phyloP scores from a whole-genome alignment of 2,888 invertebrate species.

The Oligia fasciuncula region DNA sequence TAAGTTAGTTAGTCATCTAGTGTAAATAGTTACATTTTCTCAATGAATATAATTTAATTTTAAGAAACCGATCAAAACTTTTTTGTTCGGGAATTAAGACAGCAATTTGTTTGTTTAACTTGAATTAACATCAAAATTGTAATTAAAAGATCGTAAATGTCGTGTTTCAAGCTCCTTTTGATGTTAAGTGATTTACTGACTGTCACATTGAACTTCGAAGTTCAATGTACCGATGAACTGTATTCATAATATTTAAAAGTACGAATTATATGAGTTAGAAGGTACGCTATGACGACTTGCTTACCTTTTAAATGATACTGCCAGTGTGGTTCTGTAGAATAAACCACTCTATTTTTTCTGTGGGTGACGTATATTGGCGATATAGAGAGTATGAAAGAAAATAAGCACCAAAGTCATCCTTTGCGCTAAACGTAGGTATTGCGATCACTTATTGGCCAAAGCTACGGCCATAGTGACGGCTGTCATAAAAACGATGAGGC shows the following conservation, averaged over 20 bases:
- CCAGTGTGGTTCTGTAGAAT: not conserved
- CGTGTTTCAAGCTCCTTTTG: slow-evolving; percentile 41
- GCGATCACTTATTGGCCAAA: not conserved
- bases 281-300: slow-evolving; percentile 2
- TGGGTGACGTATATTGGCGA: not conserved
- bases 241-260: too few relatives aligned
- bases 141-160: slow-evolving; percentile 45
- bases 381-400: not conserved
- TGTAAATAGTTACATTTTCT: too few relatives aligned
- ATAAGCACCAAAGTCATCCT: not conserved
- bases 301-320: slow-evolving; percentile 29
- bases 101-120: slow-evolving; percentile 40
- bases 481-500: too few relatives aligned
- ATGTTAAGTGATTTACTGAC: slow-evolving; percentile 39
- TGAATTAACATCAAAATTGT: slow-evolving; percentile 44
- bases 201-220: too few relatives aligned
- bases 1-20: too few relatives aligned
- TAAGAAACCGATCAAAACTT: slow-evolving; percentile 12
- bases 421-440: not conserved
- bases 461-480: too few relatives aligned
- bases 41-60: not conserved
- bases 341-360: not conserved
- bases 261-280: too few relatives aligned
- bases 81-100: slow-evolving; percentile 10
- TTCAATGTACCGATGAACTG: too few relatives aligned